These are phyloP conservation scores for Bradypodion pumilum DNA, from an alignment of 2,797 vertebrate genomes.

Conservation along the genomic window DNA sequence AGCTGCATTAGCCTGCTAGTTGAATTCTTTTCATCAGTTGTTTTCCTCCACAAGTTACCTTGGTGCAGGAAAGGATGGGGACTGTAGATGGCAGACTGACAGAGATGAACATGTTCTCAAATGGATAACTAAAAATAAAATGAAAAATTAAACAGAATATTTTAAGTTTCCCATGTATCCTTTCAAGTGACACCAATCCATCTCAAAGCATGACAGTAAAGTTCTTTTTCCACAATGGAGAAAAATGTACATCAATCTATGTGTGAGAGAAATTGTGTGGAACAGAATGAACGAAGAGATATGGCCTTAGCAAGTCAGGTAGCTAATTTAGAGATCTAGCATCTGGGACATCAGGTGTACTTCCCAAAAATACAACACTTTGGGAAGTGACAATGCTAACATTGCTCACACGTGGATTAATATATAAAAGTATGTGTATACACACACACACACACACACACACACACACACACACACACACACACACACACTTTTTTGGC, in stretches of 20 bases:
- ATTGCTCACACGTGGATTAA: neutral
- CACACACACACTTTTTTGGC: too few species aligned
- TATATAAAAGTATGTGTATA: too few species aligned
- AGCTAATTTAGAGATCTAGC: neutral
- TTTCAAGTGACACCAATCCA: neutral
- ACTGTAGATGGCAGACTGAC: fast-evolving
- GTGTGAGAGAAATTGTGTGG: fast-evolving
- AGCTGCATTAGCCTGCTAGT: slow-evolving; percentile 19
- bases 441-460: too few species aligned
- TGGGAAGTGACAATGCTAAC: neutral
- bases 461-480: too few species aligned
- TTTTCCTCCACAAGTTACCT: neutral
- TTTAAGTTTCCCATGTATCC: neutral
- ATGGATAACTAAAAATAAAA: neutral
- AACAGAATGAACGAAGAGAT: slow-evolving; percentile 7
- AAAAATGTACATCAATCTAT: neutral
- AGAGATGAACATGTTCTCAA: neutral
- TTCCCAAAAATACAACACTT: neutral
- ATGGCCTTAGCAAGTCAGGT: neutral
- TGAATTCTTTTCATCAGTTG: neutral
- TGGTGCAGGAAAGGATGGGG: slow-evolving; percentile 12
- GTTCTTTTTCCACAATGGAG: neutral
- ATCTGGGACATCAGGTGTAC: neutral
- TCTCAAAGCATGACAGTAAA: neutral
- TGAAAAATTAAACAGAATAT: neutral